phyloP scores from a whole-genome alignment of 2,888 invertebrate species.

The Sphaeridia pumilis region DNA sequence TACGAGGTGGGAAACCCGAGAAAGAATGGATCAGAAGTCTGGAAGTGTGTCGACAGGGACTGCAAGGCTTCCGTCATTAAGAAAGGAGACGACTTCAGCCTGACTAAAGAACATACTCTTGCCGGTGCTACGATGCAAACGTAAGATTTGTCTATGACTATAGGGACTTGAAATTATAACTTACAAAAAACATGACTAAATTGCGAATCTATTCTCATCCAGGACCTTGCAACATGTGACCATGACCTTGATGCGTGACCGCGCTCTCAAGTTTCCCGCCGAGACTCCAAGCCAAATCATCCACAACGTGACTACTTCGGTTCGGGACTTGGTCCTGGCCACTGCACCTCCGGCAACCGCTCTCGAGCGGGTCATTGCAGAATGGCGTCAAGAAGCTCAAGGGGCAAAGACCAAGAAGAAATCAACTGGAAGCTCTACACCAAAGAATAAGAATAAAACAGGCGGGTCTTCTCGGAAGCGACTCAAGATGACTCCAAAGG shows the following conservation, averaged over 20 bases:
- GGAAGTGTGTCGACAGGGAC: slow-evolving; percentile 1
- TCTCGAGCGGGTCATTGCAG: background rate
- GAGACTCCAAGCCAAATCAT: background rate
- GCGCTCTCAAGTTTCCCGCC: background rate
- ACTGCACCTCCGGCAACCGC: background rate
- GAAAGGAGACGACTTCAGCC: background rate
- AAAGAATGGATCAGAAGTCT: slow-evolving; percentile 8
- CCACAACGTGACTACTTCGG: background rate
- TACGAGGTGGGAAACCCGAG: background rate
- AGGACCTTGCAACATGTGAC: slow-evolving; percentile 6
- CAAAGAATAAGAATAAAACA: background rate
- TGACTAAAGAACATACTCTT: slow-evolving; percentile 2
- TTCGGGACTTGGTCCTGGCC: slow-evolving; percentile 1
- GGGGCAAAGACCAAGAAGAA: background rate
- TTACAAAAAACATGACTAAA: no score
- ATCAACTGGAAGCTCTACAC: background rate
- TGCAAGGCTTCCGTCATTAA: slow-evolving; percentile 4
- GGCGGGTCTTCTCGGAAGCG: background rate
- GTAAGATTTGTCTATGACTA: no score
- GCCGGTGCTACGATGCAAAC: no score
- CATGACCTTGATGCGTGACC: background rate
- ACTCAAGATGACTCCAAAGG: background rate
- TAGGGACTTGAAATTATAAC: no score
- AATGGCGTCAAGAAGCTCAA: slow-evolving; percentile 1
- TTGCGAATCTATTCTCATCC: no score